Evolutionary conservation across 2,797 vertebrate species (phyloP), one percentile per base, ranked within the genome.

Genomic region (Notoglanidium macrostoma): DNA sequence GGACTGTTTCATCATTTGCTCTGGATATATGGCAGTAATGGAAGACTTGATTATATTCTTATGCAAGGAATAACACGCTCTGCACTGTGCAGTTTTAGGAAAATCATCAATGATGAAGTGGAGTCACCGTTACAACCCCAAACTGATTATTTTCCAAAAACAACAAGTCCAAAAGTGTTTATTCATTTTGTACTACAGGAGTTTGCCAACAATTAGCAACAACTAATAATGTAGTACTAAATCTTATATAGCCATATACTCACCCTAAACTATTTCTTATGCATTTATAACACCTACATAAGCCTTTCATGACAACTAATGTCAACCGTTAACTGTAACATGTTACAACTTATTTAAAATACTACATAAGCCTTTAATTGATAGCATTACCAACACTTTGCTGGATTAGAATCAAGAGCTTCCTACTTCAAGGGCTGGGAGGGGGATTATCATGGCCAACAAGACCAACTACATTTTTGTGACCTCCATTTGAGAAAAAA

Each of bases 1-100:
- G 21, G 35, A 87, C 14, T 21, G 70, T 83, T 87, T 87, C 59
- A 2, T 32, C 73, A 76, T 55, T 55, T 11, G 74, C 51, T 32
- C n/a, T 5, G 1, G 2, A 11, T 32, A 57, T 29, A 54, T 29
- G 49, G n/a, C 46, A n/a, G 46, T 14, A 6, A 68, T 68, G 3
- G n/a, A 65, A 14, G n/a, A 5, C 1, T 49, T 44, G 7, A 9
- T 44, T 19, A 8, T 44, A 23, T 23, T n/a, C 23, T 7, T 15
- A n/a, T 14, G 2, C 26, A 2, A 15, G 14, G 1, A 21, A 55
- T 54, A 32, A 77, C 54, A 55, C 3, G 7, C 70, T 23, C 2
- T 8, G 17, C 8, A 29, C 35, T 35, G 6, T 35, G 14, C 32
- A 1, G 32, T 46, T 73, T 11, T 12, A 26, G 21, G 21, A 26